Percentiles rank a stretch among this genome's conserved stretches.
Evolutionary conservation across 2,888 invertebrate species (phyloP).

Genomic region (Cistogaster globosa): DNA sequence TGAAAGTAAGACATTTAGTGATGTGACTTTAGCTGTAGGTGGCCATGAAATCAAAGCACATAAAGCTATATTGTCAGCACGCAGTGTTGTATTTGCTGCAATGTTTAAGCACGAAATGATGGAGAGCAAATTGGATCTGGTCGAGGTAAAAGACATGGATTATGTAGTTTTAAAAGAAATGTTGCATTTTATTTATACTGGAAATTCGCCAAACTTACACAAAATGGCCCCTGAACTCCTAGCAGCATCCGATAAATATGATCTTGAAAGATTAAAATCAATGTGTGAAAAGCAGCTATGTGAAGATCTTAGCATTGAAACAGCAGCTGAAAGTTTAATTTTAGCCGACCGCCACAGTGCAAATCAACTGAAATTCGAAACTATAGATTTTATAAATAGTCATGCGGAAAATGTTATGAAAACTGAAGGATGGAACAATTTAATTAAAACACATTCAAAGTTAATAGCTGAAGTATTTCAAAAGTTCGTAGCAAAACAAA

Average conservation of each 20-base stretch:
- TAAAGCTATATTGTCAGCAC: not conserved
- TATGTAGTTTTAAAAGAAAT: not conserved
- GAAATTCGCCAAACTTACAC: not conserved
- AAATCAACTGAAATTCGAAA: not conserved
- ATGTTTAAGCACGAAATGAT: not conserved
- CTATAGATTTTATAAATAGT: not conserved
- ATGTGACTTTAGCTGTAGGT: not conserved
- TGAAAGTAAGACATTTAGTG: not conserved
- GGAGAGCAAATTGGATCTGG: not conserved
- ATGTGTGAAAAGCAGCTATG: not conserved
- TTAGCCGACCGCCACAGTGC: not conserved
- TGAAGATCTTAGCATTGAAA: not conserved
- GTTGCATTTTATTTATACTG: not conserved
- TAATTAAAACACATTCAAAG: not conserved
- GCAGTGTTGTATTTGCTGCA: not conserved
- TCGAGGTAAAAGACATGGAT: not conserved
- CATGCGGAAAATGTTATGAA: not conserved
- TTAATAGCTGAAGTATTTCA: not conserved
- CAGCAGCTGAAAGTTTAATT: not conserved
- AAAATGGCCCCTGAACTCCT: not conserved
- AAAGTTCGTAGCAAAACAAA: not conserved
- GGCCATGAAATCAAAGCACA: not conserved
- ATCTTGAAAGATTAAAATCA: not conserved
- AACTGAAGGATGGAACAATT: not conserved
- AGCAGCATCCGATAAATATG: not conserved